These are phyloP conservation scores for Diabrotica balteata DNA, from an alignment of 2,888 invertebrate genomes.

Conservation along the genomic window DNA sequence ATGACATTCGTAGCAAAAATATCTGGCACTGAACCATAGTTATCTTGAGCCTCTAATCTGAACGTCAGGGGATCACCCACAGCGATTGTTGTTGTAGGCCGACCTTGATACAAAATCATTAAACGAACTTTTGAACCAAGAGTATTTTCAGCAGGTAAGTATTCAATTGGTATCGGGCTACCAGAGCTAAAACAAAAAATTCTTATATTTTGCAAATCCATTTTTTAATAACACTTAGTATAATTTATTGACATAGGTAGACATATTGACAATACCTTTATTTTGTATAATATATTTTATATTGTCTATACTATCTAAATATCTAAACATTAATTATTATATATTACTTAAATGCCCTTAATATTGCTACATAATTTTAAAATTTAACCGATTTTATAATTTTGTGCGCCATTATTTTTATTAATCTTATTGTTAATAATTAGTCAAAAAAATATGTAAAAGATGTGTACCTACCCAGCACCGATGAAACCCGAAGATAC, in stretches of 20 bases:
- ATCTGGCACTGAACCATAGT: slow-evolving; percentile 86
- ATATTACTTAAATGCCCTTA: no score
- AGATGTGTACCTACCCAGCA: slow-evolving; percentile 68
- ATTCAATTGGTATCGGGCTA: slow-evolving; percentile 91
- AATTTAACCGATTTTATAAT: no score
- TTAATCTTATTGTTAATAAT: no score
- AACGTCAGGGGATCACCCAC: slow-evolving; percentile 92
- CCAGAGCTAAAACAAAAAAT: slow-evolving; percentile 70
- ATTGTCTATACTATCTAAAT: no score
- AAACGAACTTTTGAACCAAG: slow-evolving; percentile 87
- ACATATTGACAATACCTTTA: no score
- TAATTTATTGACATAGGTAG: no score
- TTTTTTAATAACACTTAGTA: neutral
- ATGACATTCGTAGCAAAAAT: slow-evolving; percentile 94
- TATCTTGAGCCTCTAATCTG: slow-evolving; percentile 86
- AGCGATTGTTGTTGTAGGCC: slow-evolving; percentile 91
- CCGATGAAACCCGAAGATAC: slow-evolving; percentile 93
- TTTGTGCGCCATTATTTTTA: no score
- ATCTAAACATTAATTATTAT: no score
- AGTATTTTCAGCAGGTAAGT: slow-evolving; percentile 89
- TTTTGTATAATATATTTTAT: no score
- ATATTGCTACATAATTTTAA: no score
- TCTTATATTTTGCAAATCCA: neutral
- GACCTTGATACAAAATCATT: slow-evolving; percentile 85
- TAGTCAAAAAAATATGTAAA: no score